Evolutionary conservation across 2,797 vertebrate genomes (phyloP).

Genomic region (Ciconia nigra): DNA sequence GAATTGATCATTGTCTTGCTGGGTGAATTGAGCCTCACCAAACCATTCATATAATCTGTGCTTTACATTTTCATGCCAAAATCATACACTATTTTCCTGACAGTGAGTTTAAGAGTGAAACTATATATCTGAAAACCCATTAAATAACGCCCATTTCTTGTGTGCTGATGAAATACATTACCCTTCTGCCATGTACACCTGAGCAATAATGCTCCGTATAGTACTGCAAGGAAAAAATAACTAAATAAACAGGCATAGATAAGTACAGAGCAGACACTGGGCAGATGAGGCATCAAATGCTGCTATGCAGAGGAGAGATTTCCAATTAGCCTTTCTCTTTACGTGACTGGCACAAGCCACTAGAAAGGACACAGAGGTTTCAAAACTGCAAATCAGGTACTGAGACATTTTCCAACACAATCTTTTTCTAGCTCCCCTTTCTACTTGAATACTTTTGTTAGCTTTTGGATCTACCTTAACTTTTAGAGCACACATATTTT

Average conservation of each 20-base stretch:
- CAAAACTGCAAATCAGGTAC: background rate
- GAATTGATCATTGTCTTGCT: constrained; percentile 17
- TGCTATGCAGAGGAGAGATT: background rate
- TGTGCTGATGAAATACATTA: background rate
- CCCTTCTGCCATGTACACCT: background rate
- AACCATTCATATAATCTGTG: constrained; percentile 7
- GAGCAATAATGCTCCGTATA: background rate
- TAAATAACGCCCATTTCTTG: background rate
- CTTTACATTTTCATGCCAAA: constrained; percentile 48
- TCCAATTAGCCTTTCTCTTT: background rate
- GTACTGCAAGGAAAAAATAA: background rate
- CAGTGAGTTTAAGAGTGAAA: background rate
- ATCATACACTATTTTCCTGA: background rate
- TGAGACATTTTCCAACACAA: background rate
- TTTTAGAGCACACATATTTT: background rate
- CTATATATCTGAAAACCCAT: background rate
- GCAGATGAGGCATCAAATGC: background rate
- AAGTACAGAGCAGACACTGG: background rate
- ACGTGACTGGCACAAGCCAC: background rate
- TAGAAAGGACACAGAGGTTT: background rate
- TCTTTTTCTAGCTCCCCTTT: background rate
- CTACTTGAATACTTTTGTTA: background rate
- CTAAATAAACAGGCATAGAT: background rate
- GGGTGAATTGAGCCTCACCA: constrained; percentile 32
- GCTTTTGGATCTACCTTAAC: background rate